Conservation (phyloP, 1,140 invertebrate genomes). For the Cecropterus lyciades region DNA sequence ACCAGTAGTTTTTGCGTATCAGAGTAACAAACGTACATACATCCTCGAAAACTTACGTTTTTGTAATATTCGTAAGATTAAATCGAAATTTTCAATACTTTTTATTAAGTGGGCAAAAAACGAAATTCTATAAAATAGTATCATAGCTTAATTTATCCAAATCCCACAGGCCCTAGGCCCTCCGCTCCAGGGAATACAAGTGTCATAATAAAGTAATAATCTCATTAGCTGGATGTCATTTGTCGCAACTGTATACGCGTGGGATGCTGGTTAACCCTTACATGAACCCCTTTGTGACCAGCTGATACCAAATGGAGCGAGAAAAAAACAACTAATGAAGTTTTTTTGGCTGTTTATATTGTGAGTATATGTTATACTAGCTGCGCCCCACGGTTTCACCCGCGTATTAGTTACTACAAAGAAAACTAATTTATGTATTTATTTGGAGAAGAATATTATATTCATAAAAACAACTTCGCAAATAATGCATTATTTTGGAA, state of each 20-base stretch:
- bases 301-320: conserved; percentile 24
- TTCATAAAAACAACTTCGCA: no score
- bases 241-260: conserved; percentile 49
- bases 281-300: conserved; percentile 25
- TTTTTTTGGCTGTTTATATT: not conserved
- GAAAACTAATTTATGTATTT: no score
- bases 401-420: no score
- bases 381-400: no score
- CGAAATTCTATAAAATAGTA: conserved; percentile 18
- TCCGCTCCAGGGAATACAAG: conserved; percentile 11
- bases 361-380: no score
- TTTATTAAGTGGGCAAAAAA: not conserved
- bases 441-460: no score
- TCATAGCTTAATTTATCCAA: conserved; percentile 25
- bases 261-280: conserved; percentile 37
- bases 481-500: no score
- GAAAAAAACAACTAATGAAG: not conserved
- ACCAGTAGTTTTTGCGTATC: no score
- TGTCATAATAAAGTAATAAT: conserved; percentile 41
- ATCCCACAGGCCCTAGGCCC: conserved; percentile 16
- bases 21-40: no score
- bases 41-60: no score
- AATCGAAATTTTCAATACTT: no score
- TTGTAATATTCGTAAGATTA: no score
- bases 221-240: conserved; percentile 38